Conservation (phyloP, 2,888 invertebrate species). For the Drosophila phalerata region DNA sequence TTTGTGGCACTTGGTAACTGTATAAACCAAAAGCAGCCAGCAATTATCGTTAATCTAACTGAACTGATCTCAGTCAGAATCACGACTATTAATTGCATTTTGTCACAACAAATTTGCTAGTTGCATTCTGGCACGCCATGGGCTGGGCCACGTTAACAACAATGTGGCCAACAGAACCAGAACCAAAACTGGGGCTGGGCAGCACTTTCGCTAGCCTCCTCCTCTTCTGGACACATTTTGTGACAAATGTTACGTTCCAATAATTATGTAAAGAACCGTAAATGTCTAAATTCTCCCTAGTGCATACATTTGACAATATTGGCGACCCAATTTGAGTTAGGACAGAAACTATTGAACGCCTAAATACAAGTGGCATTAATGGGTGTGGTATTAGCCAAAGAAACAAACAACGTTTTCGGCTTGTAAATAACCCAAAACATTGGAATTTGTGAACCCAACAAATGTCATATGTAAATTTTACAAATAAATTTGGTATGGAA, state of each 20-base stretch:
- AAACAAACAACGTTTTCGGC: background rate
- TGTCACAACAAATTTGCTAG: slow-evolving; percentile 72
- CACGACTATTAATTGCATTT: slow-evolving; percentile 73
- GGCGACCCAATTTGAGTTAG: slow-evolving; percentile 53
- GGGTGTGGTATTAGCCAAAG: slow-evolving; percentile 33
- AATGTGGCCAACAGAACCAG: slow-evolving; percentile 32
- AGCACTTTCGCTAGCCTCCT: slow-evolving; percentile 53
- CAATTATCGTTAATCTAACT: slow-evolving; percentile 54
- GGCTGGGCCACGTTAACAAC: slow-evolving; percentile 28
- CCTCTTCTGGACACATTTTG: slow-evolving; percentile 46
- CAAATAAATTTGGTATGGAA: background rate
- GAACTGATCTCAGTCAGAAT: slow-evolving; percentile 45
- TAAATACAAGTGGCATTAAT: slow-evolving; percentile 25
- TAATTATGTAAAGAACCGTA: slow-evolving; percentile 65
- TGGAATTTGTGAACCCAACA: slow-evolving; percentile 3
- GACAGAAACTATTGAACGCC: slow-evolving; percentile 26
- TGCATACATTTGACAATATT: slow-evolving; percentile 50
- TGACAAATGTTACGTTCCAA: slow-evolving; percentile 78
- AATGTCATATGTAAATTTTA: slow-evolving; percentile 15
- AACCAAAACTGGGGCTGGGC: slow-evolving; percentile 28
- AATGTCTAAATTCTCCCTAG: slow-evolving; percentile 35
- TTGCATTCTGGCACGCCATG: slow-evolving; percentile 70
- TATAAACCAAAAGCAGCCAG: slow-evolving; percentile 11
- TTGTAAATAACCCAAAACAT: background rate
- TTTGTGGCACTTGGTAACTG: slow-evolving; percentile 35